Evolutionary conservation across 2,797 vertebrate species (phyloP), one percentile per base, ranked within the genome.

Genomic region (Scyliorhinus canicula): DNA sequence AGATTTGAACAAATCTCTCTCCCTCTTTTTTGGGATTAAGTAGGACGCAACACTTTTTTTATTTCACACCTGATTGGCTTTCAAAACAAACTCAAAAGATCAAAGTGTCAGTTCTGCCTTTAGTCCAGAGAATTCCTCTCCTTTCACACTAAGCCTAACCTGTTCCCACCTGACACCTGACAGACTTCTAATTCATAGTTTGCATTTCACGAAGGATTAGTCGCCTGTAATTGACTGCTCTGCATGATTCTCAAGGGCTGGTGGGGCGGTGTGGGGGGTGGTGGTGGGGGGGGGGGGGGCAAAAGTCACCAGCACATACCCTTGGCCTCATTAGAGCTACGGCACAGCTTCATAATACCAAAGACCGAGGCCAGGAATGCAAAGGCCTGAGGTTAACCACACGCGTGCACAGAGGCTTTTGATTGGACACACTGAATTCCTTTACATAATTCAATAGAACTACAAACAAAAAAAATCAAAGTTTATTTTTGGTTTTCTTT

Each of bases 141-240:
- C 47, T 11, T 28, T n/a, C 86, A 90, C 44, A 93, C 96, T 96
- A 96, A 96, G 96, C 96, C 96, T 95, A 97, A 97, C 97, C 96
- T 97, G 96, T 97, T 96, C 96, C 95, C 96, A 96, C 95, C 96
- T 96, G 95, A 69, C 96, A 96, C 95, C 96, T 96, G 95, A 69
- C 95, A 40, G 95, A 86, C 95, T 35, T 95, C 96, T 95, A 95
- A 95, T 95, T 95, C 96, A 96, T 96, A 96, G 95, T 96, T 97
- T 95, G 95, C 96, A 96, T 96, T 95, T 93, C 96, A 96, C 96
- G 95, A 95, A 95, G 95, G 95, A 96, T 96, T 96, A 96, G 95
- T 86, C 84, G 93, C 95, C 95, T 95, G 95, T 95, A 96, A 96
- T 95, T 96, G 96, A 95, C 95, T 85, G 96, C 95, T 85, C 88